Percentiles rank a stretch among this genome's conserved stretches.
phyloP scores from a whole-genome alignment of 2,888 invertebrate genomes.

The Auanema freiburgensis region DNA sequence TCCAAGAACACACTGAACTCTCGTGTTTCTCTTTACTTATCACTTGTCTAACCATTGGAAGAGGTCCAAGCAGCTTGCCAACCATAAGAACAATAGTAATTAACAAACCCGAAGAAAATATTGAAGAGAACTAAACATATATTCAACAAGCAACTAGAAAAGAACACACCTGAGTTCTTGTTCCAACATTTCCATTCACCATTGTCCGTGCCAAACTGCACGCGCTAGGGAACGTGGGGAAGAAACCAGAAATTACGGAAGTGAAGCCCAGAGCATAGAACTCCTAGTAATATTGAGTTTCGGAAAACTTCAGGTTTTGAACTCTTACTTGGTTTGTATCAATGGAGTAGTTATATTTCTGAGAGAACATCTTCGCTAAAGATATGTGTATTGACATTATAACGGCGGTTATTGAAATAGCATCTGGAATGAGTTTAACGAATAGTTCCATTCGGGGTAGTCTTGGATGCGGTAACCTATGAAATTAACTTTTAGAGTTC shows the following conservation, averaged over 20 bases:
- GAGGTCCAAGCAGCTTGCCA: slow-evolving; percentile 6
- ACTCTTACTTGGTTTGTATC: slow-evolving; percentile 13
- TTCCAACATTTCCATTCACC: slow-evolving; percentile 84
- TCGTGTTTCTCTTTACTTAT: too few species aligned
- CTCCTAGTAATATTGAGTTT: slow-evolving; percentile 41
- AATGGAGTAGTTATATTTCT: slow-evolving; percentile 13
- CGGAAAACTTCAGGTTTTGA: neutral
- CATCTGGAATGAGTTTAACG: neutral
- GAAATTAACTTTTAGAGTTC: neutral
- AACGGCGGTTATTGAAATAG: slow-evolving; percentile 9
- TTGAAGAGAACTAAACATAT: slow-evolving; percentile 4
- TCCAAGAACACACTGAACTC: slow-evolving; percentile 14
- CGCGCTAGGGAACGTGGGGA: slow-evolving; percentile 67
- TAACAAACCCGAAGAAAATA: slow-evolving; percentile 14
- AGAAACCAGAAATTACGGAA: slow-evolving; percentile 73
- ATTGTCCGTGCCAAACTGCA: slow-evolving; percentile 69
- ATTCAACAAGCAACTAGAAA: too few species aligned
- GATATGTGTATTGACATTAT: slow-evolving; percentile 14
- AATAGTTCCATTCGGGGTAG: slow-evolving; percentile 4
- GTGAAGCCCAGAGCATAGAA: slow-evolving; percentile 66
- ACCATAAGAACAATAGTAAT: slow-evolving; percentile 5
- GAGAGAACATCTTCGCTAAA: slow-evolving; percentile 18
- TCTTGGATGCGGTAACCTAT: slow-evolving; percentile 6
- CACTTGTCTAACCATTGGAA: slow-evolving; percentile 6
- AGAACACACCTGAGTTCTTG: slow-evolving; percentile 75